Evolutionary conservation across 2,888 invertebrate species (phyloP), one percentile per base, ranked within the genome.

Genomic region (Geophilus truncorum): DNA sequence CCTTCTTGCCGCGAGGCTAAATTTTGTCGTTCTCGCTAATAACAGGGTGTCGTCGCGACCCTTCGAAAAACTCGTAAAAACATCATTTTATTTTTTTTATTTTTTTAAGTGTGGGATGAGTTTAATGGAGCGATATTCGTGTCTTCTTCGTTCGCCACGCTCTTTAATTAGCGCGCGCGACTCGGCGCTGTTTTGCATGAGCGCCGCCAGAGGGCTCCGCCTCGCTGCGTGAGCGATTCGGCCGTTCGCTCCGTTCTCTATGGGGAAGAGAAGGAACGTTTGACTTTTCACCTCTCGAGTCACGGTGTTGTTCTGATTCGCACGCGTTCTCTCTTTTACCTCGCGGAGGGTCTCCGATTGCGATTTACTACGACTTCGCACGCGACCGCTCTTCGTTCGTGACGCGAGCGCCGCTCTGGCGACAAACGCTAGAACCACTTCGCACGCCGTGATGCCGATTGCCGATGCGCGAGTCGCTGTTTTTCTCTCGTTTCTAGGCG

Each of bases 271-370:
- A 62, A 62, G 10, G 57, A 62, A 62, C 57, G 57, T 62, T 62
- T 62, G 57, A 62, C 57, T 62, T 62, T 62, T 62, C 57, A 62
- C 57, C 57, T 62, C 57, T 62, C 21, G 21, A 62, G 57, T 62
- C 57, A 62, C 57, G 57, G 57, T 62, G 21, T 62, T 62, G 57
- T 62, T 62, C 57, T 62, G 57, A 62, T 62, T 62, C 57, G 57
- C 57, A 62, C 57, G 57, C 57, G 57, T 21, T 62, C 57, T 23
- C 51, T 51, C 51, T 62, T 62, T 62, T 62, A 21, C 57, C 57
- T 6, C 1, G 57, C 21, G 57, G 57, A 62, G n/a, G 57, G 57
- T 62, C 57, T 62, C 57, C 57, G 57, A 62, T 9, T 62, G 57
- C 21, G 21, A 62, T 62, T 62, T 62, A 62, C 57, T 62, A 62